Conservation (phyloP, 2,113 vertebrate species). For the Daubentonia madagascariensis region DNA sequence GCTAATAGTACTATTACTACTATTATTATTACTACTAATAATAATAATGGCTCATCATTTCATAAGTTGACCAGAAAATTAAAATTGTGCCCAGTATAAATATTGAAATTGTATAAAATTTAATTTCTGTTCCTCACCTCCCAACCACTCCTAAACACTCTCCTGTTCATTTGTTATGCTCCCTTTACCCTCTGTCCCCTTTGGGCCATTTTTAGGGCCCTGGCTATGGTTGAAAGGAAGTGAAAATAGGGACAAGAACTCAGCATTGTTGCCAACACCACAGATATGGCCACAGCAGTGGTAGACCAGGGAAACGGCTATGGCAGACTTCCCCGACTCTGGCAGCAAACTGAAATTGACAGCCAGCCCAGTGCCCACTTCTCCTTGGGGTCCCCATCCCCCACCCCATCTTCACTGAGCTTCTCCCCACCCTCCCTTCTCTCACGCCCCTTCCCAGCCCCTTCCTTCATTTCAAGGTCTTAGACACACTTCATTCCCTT, state of each 20-base stretch:
- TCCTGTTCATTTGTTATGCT: not conserved
- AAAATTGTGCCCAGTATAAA: not conserved
- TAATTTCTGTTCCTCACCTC: not conserved
- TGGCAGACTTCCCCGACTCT: not conserved
- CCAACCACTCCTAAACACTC: not conserved
- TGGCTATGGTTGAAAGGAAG: not conserved
- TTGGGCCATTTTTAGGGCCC: not conserved
- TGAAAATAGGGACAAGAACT: not conserved
- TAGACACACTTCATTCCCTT: not conserved
- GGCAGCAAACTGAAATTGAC: not conserved
- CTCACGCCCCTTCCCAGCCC: not conserved
- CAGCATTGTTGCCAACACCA: not conserved
- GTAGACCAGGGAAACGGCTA: not conserved
- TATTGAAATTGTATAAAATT: not conserved
- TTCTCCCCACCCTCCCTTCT: not conserved
- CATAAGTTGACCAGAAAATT: not conserved
- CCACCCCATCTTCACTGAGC: not conserved
- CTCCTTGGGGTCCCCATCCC: not conserved
- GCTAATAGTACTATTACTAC: not conserved
- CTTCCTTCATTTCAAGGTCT: not conserved
- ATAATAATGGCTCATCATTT: not conserved
- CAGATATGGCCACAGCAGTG: not conserved
- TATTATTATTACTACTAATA: not conserved
- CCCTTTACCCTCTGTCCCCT: not conserved
- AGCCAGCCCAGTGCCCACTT: not conserved